Evolutionary conservation across 2,113 vertebrate species (phyloP).

Genomic region (Lanius ludovicianus): DNA sequence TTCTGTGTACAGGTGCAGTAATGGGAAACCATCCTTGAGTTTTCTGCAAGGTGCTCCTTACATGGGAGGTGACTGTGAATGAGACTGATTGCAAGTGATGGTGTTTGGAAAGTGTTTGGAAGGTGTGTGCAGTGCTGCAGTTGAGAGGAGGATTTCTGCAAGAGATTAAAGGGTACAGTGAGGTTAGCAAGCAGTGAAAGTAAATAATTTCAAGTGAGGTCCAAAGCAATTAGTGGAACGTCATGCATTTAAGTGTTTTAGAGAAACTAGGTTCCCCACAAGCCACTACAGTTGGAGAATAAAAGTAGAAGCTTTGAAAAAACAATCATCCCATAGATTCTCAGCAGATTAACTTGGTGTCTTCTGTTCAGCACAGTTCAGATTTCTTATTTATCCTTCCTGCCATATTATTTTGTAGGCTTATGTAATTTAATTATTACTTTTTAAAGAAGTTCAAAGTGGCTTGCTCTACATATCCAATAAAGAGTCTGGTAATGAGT

Average conservation of each 20-base stretch:
- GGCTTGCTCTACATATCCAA: background rate
- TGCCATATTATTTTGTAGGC: background rate
- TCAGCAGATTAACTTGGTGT: background rate
- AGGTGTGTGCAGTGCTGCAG: background rate
- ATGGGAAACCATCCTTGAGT: background rate
- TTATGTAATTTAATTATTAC: background rate
- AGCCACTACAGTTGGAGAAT: background rate
- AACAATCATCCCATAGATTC: background rate
- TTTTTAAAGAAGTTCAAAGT: background rate
- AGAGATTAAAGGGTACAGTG: background rate
- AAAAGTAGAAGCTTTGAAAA: background rate
- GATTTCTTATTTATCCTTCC: background rate
- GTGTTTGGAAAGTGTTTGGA: background rate
- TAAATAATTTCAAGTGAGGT: background rate
- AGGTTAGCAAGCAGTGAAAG: constrained; percentile 27
- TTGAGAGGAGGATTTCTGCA: background rate
- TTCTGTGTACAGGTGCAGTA: background rate
- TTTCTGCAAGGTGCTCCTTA: background rate
- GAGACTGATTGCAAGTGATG: rapidly evolving
- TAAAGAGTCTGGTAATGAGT: background rate
- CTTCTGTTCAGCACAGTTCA: background rate
- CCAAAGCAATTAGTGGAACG: background rate
- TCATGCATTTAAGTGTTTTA: background rate
- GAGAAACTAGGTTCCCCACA: background rate
- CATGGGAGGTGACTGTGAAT: background rate